Evolutionary conservation across 2,113 vertebrate genomes (phyloP), one percentile per base, ranked within the genome.

Genomic region (Tragelaphus imberbis): DNA sequence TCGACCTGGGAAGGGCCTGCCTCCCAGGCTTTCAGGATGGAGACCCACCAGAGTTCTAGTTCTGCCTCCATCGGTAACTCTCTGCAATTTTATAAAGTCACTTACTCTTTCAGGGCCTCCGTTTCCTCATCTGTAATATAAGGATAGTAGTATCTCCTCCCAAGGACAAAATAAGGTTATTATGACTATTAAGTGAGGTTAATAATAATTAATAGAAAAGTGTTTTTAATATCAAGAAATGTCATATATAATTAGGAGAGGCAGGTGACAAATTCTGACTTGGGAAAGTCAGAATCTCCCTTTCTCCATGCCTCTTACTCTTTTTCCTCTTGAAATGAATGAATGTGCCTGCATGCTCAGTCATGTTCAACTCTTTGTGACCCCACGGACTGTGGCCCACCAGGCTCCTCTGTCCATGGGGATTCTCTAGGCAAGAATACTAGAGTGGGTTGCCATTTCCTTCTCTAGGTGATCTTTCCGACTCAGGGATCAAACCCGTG

Each of bases 191-290:
- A 88, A 92, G 23, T 97, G 79, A 94, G 25, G 53, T 93, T 68
- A 93, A 79, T 84, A 61, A 85, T 88, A 94, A 97, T 53, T 88
- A 94, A 93, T 55, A 87, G 40, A 25, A 97, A 88, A 82, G 47
- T 61, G 6, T 88, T 97, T 93, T 65, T n/a, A 77, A 90, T 79
- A 94, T 91, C 75, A 81, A 82, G 51, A 88, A 92, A 49, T 47
- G 44, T 36, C 16, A 63, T 53, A 40, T 47, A 84, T 63, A 75
- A 65, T 90, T 79, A 86, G 75, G 81, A 30, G 47, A 88, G 19
- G 27, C 4, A 2, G 25, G 21, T 75, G 56, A 61, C 47, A 88
- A 77, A 65, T 47, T 7, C 59, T 94, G 49, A 49, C 79, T 30
- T 68, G 30, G 51, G 40, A 68, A 80, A 82, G 23, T 65, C 49